Base-by-base conservation (phyloP, 2,797 vertebrate species). In the Ciconia nigra region DNA sequence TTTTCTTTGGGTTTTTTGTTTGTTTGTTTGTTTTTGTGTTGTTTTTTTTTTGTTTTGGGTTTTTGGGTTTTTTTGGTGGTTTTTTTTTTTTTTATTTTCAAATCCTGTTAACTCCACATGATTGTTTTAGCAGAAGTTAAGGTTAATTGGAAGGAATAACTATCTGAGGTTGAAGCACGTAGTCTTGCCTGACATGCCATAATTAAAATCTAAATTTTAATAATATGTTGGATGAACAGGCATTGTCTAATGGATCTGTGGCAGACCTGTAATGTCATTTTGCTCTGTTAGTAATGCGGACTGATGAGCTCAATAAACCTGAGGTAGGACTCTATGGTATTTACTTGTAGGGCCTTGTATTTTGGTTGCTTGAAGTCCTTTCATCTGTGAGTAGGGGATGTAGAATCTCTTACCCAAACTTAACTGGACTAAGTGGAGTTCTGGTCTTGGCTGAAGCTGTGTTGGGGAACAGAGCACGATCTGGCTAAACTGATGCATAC, bases 381-480 rank as follows among this genome's bases (percentile, higher is more conserved):
- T 59, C 17, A 1, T 49, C 12, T 91, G 11, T 62, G 46, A 51
- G 35, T 10, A 37, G 11, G 13, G 8, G 9, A 80, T 82, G 33
- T 39, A 76, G 62, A 65, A 59, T 90, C 42, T 87, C 62, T 82
- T 54, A 58, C 29, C 4, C 28, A 63, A 37, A 26, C 37, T 67
- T 58, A 77, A 37, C 65, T 42, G 73, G 13, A 58, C 31, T 28
- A 65, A 1, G 13, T 67, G 37, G 42, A 67, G 8, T 44, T 86
- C 31, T 86, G 31, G 11, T 42, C 29, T 78, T 93, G 55, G 12
- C 54, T 67, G 21, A 70, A 88, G 57, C 5, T 7, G 2, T 49
- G 6, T 8, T 80, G 28, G 31, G 26, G 25, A 49, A 22, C 13
- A 31, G 13, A 76, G 25, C 22, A 54, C 0, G 0, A 28, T 78